Percentiles rank a stretch among this genome's conserved stretches.
Conservation (phyloP, 1,140 invertebrate species). For the Megalonaias nervosa region DNA sequence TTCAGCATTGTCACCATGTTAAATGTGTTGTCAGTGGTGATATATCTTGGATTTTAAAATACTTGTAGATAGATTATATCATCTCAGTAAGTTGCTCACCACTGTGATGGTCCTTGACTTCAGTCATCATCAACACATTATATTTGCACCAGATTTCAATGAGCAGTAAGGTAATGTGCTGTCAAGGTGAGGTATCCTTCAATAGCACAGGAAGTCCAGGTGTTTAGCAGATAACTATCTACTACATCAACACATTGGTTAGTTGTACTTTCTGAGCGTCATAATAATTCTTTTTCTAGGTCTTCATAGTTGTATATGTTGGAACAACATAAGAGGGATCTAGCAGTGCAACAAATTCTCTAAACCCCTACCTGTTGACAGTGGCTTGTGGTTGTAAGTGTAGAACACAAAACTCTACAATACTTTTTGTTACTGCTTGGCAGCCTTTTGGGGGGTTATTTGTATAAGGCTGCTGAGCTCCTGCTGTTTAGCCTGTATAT, state of each 20-base stretch:
- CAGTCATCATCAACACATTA: constrained; percentile 1
- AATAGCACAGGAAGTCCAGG: constrained; percentile 14
- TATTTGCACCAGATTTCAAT: constrained; percentile 3
- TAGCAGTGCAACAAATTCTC: neutral
- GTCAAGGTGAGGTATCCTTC: neutral
- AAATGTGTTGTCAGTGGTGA: too few relatives aligned
- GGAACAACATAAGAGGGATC: neutral
- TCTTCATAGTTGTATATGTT: constrained; percentile 4
- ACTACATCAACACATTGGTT: neutral
- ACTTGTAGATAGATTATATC: neutral
- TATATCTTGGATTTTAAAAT: too few relatives aligned
- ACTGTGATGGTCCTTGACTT: constrained; percentile 15
- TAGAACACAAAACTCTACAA: constrained; percentile 7
- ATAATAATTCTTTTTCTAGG: constrained; percentile 5
- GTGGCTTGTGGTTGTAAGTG: too few relatives aligned
- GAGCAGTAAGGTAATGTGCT: neutral
- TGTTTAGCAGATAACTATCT: neutral
- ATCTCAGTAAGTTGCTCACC: neutral
- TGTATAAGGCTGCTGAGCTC: neutral
- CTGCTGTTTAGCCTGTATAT: too few relatives aligned
- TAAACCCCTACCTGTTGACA: neutral
- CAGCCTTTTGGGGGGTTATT: neutral
- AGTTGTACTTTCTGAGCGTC: neutral
- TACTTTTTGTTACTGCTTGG: neutral
- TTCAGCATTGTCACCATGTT: too few relatives aligned